phyloP scores from a whole-genome alignment of 2,113 vertebrate species.

The Cromileptes altivelis region DNA sequence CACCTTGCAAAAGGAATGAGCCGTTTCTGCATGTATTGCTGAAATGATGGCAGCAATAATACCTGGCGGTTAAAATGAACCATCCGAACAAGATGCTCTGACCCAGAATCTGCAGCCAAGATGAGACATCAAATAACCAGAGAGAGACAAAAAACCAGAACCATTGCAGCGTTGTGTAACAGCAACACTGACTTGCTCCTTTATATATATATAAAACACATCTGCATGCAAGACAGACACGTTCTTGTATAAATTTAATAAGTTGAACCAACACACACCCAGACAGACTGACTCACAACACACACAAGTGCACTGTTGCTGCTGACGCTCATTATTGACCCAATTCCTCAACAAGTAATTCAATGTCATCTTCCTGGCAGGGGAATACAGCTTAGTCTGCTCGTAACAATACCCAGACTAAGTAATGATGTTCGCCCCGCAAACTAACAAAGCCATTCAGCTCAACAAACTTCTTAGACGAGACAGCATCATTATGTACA shows the following conservation, averaged over 20 bases:
- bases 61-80: conserved; percentile 50
- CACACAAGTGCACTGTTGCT: conserved; percentile 22
- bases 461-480: conserved; percentile 61
- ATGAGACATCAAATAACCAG: conserved; percentile 13
- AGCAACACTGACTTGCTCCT: neutral
- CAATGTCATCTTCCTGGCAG: conserved; percentile 75
- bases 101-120: conserved; percentile 56
- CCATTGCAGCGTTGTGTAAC: neutral
- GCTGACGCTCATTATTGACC: conserved; percentile 70
- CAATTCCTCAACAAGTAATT: conserved; percentile 76
- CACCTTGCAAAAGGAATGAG: conserved; percentile 60
- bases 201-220: neutral
- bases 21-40: conserved; percentile 52
- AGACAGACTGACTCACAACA: conserved; percentile 19
- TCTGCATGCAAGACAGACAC: conserved; percentile 2
- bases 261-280: conserved; percentile 2
- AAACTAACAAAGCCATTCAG: conserved; percentile 71
- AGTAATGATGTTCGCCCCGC: conserved; percentile 75
- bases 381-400: conserved; percentile 76
- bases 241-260: conserved; percentile 20
- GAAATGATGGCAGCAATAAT: conserved; percentile 53
- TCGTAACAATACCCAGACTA: conserved; percentile 74
- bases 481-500: conserved; percentile 62
- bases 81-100: conserved; percentile 35
- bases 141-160: conserved; percentile 7